These are phyloP conservation scores for Caenorhabditis sp. DNA, from an alignment of 2,888 invertebrate species.

Conservation along the genomic window DNA sequence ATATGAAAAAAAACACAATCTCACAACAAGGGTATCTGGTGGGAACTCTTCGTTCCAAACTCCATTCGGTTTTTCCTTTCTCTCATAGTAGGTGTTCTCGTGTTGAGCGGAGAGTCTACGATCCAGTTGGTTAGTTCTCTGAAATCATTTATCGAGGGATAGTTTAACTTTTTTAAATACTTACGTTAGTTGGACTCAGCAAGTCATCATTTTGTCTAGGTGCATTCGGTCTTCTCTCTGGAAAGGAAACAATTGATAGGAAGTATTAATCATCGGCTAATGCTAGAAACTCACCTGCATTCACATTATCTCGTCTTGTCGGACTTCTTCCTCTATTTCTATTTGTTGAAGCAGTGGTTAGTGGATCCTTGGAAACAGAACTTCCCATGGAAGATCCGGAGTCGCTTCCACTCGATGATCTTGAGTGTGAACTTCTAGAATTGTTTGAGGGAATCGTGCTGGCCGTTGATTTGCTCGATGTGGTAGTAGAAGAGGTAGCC, in stretches of 20 bases:
- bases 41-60: conserved; percentile 53
- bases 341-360: background rate
- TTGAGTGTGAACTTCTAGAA: conserved; percentile 10
- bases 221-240: conserved; percentile 3
- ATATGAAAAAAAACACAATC: background rate
- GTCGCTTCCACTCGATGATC: conserved; percentile 3
- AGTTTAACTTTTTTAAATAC: background rate
- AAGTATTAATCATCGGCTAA: background rate
- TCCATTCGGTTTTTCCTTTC: conserved; percentile 28
- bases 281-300: conserved; percentile 11
- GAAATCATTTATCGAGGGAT: background rate
- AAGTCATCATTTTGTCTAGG: conserved; percentile 18
- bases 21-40: too few species aligned
- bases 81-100: conserved; percentile 22
- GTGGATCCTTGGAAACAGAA: background rate
- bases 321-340: conserved; percentile 42
- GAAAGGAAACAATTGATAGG: background rate
- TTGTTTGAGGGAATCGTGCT: conserved; percentile 4
- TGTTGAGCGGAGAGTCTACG: conserved; percentile 35
- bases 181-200: conserved; percentile 62
- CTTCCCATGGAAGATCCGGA: conserved; percentile 26
- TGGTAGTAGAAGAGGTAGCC: conserved; percentile 3
- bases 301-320: conserved; percentile 30
- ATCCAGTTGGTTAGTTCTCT: conserved; percentile 34
- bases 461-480: conserved; percentile 1